Percentiles rank a stretch among this genome's conserved stretches.
phyloP scores from a whole-genome alignment of 1,140 invertebrate species.

The Hormaphis cornu region DNA sequence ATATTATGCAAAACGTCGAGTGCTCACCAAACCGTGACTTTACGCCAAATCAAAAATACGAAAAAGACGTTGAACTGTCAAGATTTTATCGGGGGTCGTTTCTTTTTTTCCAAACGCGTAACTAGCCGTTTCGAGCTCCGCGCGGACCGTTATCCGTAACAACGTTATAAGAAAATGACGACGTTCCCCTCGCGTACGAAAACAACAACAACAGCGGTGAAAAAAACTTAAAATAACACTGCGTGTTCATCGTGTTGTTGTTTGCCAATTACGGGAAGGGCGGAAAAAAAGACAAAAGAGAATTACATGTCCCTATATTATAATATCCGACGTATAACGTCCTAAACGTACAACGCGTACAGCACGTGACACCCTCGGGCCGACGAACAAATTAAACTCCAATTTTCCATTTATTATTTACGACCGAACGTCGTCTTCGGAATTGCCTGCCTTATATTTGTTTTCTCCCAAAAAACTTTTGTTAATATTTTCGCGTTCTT shows the following conservation, averaged over 20 bases:
- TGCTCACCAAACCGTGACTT: conserved; percentile 28
- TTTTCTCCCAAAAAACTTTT: background rate
- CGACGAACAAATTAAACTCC: conserved; percentile 29
- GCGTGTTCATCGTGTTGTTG: conserved; percentile 30
- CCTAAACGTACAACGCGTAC: background rate
- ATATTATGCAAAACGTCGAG: conserved; percentile 29
- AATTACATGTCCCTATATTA: background rate
- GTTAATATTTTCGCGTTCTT: background rate
- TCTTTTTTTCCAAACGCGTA: background rate
- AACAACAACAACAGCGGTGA: too few species aligned
- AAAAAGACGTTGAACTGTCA: conserved; percentile 30
- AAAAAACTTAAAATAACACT: conserved; percentile 1
- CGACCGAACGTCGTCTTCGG: conserved; percentile 17
- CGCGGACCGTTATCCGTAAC: conserved; percentile 12
- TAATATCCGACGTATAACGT: background rate
- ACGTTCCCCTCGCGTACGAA: background rate
- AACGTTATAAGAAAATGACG: background rate
- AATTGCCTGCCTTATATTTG: background rate
- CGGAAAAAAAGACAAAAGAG: conserved; percentile 15
- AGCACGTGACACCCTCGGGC: conserved; percentile 31
- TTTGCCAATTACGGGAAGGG: conserved; percentile 17
- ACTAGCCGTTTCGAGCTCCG: conserved; percentile 4
- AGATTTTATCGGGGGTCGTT: conserved; percentile 6
- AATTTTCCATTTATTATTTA: conserved; percentile 31
- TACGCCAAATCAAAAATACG: conserved; percentile 6